phyloP scores from a whole-genome alignment of 2,113 vertebrate species.

The Hemichromis elongatus region DNA sequence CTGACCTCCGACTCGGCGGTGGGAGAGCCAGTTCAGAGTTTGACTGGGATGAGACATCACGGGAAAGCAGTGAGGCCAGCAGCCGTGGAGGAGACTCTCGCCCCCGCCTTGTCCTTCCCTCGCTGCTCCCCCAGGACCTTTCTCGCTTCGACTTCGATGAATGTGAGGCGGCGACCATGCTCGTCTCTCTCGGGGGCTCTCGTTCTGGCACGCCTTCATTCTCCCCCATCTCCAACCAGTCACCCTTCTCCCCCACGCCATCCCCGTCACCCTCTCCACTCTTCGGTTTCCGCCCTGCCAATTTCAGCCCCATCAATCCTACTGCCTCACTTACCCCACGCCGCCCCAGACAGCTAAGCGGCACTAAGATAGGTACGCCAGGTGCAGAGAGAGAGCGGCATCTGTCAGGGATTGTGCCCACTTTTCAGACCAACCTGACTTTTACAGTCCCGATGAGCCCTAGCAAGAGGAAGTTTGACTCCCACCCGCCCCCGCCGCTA shows the following conservation, averaged over 20 bases:
- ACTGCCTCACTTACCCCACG: conserved; percentile 72
- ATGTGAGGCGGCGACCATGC: conserved; percentile 89
- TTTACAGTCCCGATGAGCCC: conserved; percentile 93
- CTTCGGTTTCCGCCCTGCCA: conserved; percentile 85
- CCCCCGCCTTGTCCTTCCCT: conserved; percentile 75
- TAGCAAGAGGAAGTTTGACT: conserved; percentile 82
- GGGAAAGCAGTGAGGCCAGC: conserved; percentile 87
- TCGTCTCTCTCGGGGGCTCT: conserved; percentile 86
- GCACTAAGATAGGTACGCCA: conserved; percentile 74
- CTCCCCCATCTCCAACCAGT: conserved; percentile 88
- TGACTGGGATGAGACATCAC: conserved; percentile 87
- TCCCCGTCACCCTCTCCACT: conserved; percentile 86
- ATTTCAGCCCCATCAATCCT: conserved; percentile 86
- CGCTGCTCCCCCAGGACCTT: conserved; percentile 74
- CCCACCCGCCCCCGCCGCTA: conserved; percentile 55
- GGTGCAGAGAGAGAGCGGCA: conserved; percentile 79
- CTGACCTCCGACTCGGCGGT: conserved; percentile 67
- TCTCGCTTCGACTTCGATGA: conserved; percentile 90
- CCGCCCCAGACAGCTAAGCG: conserved; percentile 81
- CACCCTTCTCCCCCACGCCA: conserved; percentile 85
- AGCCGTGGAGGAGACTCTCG: conserved; percentile 85
- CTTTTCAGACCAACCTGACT: conserved; percentile 86
- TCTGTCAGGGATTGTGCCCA: conserved; percentile 81
- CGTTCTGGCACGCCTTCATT: conserved; percentile 85
- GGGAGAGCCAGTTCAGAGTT: conserved; percentile 82